Percentiles rank a stretch among this genome's conserved stretches.
Conservation (phyloP, 1,140 invertebrate species). For the Chionoecetes opilio region DNA sequence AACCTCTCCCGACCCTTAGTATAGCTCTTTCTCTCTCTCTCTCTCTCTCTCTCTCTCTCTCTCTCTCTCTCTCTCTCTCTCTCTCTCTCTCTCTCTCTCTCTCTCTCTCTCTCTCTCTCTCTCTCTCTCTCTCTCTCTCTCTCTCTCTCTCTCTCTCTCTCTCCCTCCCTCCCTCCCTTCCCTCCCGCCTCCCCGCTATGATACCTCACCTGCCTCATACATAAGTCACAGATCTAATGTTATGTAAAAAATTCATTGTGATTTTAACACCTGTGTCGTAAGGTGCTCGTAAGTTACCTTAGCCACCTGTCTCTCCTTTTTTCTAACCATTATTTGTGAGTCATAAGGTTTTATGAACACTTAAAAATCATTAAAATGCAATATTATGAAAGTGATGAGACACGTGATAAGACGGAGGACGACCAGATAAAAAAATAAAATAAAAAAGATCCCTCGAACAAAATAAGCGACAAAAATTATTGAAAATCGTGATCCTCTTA, state of each 20-base stretch:
- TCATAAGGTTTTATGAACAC: not conserved
- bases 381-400: not conserved
- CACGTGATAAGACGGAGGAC: not conserved
- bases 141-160: not conserved
- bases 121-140: too few relatives aligned
- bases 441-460: too few relatives aligned
- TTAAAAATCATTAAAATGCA: not conserved
- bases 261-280: not conserved
- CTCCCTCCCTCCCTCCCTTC: not conserved
- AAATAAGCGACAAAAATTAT: too few relatives aligned
- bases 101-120: not conserved
- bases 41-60: not conserved
- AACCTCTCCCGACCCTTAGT: slow-evolving; percentile 6
- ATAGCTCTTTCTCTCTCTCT: not conserved
- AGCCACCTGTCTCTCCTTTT: not conserved
- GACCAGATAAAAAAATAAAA: not conserved
- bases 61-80: not conserved
- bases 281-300: not conserved
- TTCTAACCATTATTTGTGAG: not conserved
- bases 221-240: not conserved
- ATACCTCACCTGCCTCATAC: not conserved
- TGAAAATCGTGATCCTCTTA: too few relatives aligned
- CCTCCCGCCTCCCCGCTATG: too few relatives aligned
- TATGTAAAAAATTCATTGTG: not conserved
- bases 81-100: not conserved